Base-by-base conservation (phyloP, 2,888 invertebrate genomes). In the Xestia sexstrigata region DNA sequence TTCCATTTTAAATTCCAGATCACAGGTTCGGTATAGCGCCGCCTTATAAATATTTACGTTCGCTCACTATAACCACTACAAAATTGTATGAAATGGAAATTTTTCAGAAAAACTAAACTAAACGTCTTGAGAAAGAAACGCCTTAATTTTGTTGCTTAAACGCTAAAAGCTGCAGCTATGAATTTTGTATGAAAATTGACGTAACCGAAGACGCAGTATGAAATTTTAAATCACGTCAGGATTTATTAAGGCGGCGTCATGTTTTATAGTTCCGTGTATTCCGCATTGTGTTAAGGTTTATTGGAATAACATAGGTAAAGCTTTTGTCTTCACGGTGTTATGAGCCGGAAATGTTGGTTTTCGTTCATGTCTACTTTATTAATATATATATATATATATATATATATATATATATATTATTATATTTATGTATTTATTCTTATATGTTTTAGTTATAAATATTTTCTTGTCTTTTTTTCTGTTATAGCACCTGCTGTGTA, bases 151-250 rank as follows among this genome's bases (percentile, higher is more conserved):
- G 80, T 86, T 87, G 86, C 82, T 85, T 70, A 78, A 82, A 76
- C 81, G 87, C 72, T 90, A 84, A 89, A 85, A 88, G 83, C 83
- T 89, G 89, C 87, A 89, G 85, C 88, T 82, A 88, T 91, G 90
- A 92, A 93, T 91, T 90, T 92, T 89, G 88, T 89, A 92, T 90
- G 90, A 91, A 92, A 91, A 91, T 91, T 91, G 88, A 91, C 89
- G 90, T 88, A 88, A 87, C 87, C 85, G 88, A 90, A 91, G 91
- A 90, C 84, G 87, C 75, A 85, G 85, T 87, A 88, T 91, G 84
- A 90, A 92, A 90, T 92, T 92, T 93, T 90, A 92, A 93, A 91
- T 89, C 85, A 74, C 80, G 80, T 72, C 63, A 77, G 77, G 89
- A 92, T 93, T 92, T 93, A 92, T 90, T 76, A 88, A 80, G 72